These are phyloP conservation scores for Leptothorax acervorum DNA, from an alignment of 2,888 invertebrate species.

Conservation along the genomic window DNA sequence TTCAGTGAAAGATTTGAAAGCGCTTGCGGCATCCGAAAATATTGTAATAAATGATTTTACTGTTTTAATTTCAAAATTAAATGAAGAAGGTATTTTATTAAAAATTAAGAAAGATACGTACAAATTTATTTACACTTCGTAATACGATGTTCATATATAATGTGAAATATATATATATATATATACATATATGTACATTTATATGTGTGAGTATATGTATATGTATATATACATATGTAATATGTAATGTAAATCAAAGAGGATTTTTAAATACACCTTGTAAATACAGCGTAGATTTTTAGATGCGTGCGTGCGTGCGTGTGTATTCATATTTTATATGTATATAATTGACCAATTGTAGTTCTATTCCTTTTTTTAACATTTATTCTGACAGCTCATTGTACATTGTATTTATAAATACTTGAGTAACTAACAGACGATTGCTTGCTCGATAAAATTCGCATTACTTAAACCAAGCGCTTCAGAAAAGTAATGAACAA, in stretches of 20 bases:
- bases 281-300: too few relatives aligned
- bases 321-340: too few relatives aligned
- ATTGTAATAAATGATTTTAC: conserved; percentile 89
- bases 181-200: background rate
- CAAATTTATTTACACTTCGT: conserved; percentile 87
- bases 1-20: conserved; percentile 91
- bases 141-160: background rate
- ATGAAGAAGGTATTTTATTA: conserved; percentile 94
- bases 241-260: background rate
- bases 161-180: background rate
- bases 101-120: conserved; percentile 92
- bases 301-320: too few relatives aligned
- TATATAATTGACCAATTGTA: too few relatives aligned
- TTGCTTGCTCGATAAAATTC: background rate
- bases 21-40: conserved; percentile 89
- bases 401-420: too few relatives aligned
- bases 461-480: background rate
- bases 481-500: background rate
- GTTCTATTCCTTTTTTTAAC: too few relatives aligned
- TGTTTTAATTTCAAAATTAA: conserved; percentile 92
- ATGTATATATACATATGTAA: background rate
- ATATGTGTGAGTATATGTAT: background rate
- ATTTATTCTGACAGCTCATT: too few relatives aligned
- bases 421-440: too few relatives aligned
- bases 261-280: too few relatives aligned